These are phyloP conservation scores for Exaiptasia diaphana DNA, from an alignment of 64 coral and sea anemone species.

Conservation along the genomic window DNA sequence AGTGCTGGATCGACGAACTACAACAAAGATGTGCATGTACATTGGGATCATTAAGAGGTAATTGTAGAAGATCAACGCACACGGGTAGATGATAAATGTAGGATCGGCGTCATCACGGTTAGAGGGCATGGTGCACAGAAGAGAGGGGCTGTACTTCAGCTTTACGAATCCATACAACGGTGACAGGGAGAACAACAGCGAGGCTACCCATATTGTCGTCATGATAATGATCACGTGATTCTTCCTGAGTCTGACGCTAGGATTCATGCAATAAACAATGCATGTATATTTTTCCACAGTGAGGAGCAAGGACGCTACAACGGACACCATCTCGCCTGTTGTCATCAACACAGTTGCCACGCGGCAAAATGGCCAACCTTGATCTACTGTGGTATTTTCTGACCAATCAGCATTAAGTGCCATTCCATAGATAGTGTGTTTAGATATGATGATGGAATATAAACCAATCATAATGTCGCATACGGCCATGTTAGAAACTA, in stretches of 20 bases:
- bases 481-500: conserved; percentile 40
- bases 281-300: conserved; percentile 36
- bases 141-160: neutral
- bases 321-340: conserved; percentile 7
- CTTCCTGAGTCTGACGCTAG: conserved; percentile 13
- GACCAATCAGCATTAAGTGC: too few species aligned
- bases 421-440: neutral
- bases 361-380: neutral
- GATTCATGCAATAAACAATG: conserved; percentile 51
- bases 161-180: neutral
- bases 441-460: conserved; percentile 23
- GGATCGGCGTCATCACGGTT: neutral
- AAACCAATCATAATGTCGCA: conserved; percentile 42
- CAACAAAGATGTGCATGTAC: neutral
- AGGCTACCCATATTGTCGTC: neutral
- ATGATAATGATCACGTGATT: neutral
- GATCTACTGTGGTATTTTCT: neutral
- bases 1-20: conserved; percentile 8
- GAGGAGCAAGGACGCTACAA: conserved; percentile 11
- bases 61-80: neutral
- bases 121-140: conserved; percentile 31
- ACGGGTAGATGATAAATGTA: conserved; percentile 3
- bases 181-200: neutral
- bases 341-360: conserved; percentile 25
- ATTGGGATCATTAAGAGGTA: conserved; percentile 20